These are phyloP conservation scores for Drosophila koepferae DNA, from an alignment of 2,888 invertebrate species.

Conservation along the genomic window DNA sequence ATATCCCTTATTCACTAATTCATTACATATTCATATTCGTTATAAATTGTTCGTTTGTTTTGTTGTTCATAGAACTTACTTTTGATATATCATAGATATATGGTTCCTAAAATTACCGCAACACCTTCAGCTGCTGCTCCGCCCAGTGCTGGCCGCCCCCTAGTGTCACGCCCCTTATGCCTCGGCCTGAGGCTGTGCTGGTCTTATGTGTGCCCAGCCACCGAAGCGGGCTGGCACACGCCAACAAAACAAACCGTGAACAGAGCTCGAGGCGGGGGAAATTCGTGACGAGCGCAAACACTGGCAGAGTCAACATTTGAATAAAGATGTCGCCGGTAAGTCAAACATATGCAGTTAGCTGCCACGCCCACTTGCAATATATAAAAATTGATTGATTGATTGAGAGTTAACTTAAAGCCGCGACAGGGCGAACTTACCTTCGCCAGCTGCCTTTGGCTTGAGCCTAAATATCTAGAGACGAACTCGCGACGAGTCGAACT, in stretches of 20 bases:
- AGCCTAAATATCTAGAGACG: slow-evolving; percentile 55
- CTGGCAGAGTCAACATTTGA: slow-evolving; percentile 66
- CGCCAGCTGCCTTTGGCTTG: slow-evolving; percentile 56
- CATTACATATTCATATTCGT: slow-evolving; percentile 42
- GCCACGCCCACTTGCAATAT: slow-evolving; percentile 60
- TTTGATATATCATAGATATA: slow-evolving; percentile 99
- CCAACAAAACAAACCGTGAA: slow-evolving; percentile 13
- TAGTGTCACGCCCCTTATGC: not conserved
- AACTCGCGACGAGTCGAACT: slow-evolving; percentile 39
- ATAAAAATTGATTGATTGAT: slow-evolving; percentile 61
- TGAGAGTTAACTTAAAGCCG: slow-evolving; percentile 68
- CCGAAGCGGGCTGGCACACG: slow-evolving; percentile 27
- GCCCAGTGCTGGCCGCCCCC: slow-evolving; percentile 24
- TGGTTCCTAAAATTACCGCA: slow-evolving; percentile 94
- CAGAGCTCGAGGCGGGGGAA: slow-evolving; percentile 6
- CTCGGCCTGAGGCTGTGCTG: not conserved
- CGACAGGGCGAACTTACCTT: slow-evolving; percentile 77
- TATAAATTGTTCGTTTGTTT: slow-evolving; percentile 70
- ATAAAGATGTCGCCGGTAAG: slow-evolving; percentile 78
- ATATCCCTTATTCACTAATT: slow-evolving; percentile 10
- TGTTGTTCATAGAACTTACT: slow-evolving; percentile 97
- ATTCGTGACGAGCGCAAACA: slow-evolving; percentile 14
- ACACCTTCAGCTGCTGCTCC: slow-evolving; percentile 80
- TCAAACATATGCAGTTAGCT: slow-evolving; percentile 68
- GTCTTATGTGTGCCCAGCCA: slow-evolving; percentile 14